These are phyloP conservation scores for Zoanthus solanderi DNA, from an alignment of 92 coral and sea anemone species.

Conservation along the genomic window DNA sequence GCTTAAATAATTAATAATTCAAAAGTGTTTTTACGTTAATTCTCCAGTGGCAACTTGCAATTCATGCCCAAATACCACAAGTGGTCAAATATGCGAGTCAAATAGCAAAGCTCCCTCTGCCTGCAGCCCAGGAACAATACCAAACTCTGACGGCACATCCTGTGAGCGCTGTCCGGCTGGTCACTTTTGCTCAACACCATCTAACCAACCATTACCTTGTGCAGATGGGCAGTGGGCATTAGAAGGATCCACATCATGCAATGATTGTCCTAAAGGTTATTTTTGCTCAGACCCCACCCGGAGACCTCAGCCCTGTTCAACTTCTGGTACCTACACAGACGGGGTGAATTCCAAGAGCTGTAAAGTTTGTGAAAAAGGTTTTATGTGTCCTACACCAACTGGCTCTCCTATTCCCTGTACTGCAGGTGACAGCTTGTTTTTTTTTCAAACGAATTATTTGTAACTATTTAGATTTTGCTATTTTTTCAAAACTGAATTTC, in stretches of 20 bases:
- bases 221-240: constrained; percentile 84
- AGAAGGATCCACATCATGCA: constrained; percentile 84
- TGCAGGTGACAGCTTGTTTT: constrained; percentile 55
- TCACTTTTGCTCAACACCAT: constrained; percentile 82
- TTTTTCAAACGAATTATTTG: not conserved
- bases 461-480: not conserved
- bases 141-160: constrained; percentile 82
- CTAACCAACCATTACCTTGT: constrained; percentile 78
- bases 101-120: constrained; percentile 75
- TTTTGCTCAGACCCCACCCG: constrained; percentile 65
- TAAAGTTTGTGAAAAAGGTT: constrained; percentile 79
- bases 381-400: constrained; percentile 72
- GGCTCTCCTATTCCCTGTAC: constrained; percentile 70
- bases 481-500: too few species aligned
- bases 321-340: constrained; percentile 81
- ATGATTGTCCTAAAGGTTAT: constrained; percentile 82
- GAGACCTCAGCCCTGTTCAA: constrained; percentile 74
- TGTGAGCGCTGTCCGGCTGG: constrained; percentile 88
- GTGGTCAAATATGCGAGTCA: constrained; percentile 89
- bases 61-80: constrained; percentile 93
- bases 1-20: not conserved
- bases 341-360: constrained; percentile 62
- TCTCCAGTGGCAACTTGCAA: constrained; percentile 87
- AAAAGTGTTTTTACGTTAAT: not conserved
- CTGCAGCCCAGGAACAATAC: constrained; percentile 83